Base-by-base conservation (phyloP, 92 coral and sea anemone genomes). In the Micromussa lordhowensis region DNA sequence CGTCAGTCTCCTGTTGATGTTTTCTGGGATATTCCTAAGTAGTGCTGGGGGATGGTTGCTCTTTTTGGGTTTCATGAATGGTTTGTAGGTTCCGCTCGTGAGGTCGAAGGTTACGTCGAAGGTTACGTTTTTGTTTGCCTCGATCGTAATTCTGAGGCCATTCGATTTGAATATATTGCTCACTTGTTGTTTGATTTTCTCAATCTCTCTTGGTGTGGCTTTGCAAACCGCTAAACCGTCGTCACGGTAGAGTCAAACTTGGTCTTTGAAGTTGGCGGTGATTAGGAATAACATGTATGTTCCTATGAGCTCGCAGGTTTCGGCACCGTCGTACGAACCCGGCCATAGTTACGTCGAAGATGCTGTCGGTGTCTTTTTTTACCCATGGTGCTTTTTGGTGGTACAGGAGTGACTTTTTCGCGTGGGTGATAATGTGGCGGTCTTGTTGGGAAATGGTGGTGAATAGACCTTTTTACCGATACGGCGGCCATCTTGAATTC, bases 51-150 rank as follows among this genome's bases (percentile, higher is more conserved):
- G 28, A n/a, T 64, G 70, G 24, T 64, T 64, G 26, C 70, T 64
- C 70, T 64, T 64, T 30, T 64, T 64, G 28, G 70, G 31, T 64
- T 64, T 64, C 70, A 64, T 64, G 70, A 16, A 64, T 64, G 70
- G 70, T 64, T 64, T 64, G 70, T 64, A 64, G 70, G 1, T 64
- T 64, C n/a, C 70, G 70, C 17, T 54, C 19, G 19, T 54, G 59
- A 54, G 59, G 19, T 54, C 59, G 59, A 54, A 54, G 19, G 59
- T 24, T 64, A 64, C 31, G n/a, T 64, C 31, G 70, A 64, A 64
- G 70, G 22, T 4, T 2, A 64, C 28, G 2, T 64, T 64, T 24
- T 64, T 24, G 70, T 64, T 64, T 64, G 70, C 70, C 4, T 64
- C 31, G 8, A 64, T 64, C 5, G 70, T 64, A 31, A 64, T 64